Base-by-base conservation (phyloP, 1,140 invertebrate genomes). In the Heliconius hermathena region DNA sequence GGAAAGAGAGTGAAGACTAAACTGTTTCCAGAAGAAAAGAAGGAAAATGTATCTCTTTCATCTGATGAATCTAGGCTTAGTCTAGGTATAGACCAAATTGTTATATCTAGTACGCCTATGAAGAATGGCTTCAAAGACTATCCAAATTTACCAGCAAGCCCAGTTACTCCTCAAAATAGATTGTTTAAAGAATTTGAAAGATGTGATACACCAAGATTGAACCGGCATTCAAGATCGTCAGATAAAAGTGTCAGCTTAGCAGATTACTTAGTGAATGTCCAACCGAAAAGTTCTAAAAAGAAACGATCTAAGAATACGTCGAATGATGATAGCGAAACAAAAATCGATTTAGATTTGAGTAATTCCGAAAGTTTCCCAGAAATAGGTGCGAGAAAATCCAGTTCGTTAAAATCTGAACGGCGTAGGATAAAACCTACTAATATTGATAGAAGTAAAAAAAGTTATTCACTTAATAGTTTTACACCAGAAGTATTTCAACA, bases 41-140 rank as follows among this genome's bases (percentile, higher is more conserved):
- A 82, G 52, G 87, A 90, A n/a, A 81, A 82, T 73, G 74, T 85
- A 18, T 88, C 91, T 3, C 66, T 86, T 9, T 93, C 91, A 4
- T 91, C 93, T 13, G 93, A 94, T 80, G 93, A 94, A 52, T 91
- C 90, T 2, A 88, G 88, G 80, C 29, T 93, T 0, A 90, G 89
- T 73, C 60, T 75, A 8, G 91, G 91, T 11, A 73, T 93, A 11
- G 92, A 94, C n/a, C 87, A 85, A 82, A 38, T 93, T 2, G 77
- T 83, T 2, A 52, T 92, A 54, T 90, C 93, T 6, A 93, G 91
- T 80, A 93, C 92, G 8, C 92, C 92, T 36, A 29, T 93, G 78
- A 93, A 94, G 80, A 96, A 95, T 86, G 91, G 93, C 9, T 93
- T 94, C n/a, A 95, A 95, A 84, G 91, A 94, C 5, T 89, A 86